phyloP scores from a whole-genome alignment of 2,888 invertebrate species.

The Heterodera filipjevi region DNA sequence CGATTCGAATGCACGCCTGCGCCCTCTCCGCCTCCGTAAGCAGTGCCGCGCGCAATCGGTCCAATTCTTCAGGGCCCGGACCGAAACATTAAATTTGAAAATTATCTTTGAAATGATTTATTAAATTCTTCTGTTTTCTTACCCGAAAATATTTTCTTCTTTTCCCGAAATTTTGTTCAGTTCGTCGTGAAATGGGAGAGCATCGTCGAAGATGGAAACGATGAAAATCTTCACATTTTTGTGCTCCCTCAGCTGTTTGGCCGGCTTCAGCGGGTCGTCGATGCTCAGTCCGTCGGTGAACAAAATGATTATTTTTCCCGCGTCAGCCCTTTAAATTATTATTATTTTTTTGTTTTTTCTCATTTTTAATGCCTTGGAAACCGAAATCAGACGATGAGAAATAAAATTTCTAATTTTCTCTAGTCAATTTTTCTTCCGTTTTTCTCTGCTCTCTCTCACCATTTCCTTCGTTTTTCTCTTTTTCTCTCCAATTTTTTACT shows the following conservation, averaged over 20 bases:
- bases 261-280: slow-evolving; percentile 58
- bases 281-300: slow-evolving; percentile 63
- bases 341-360: not conserved
- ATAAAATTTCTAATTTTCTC: slow-evolving; percentile 5
- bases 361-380: slow-evolving; percentile 37
- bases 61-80: slow-evolving; percentile 46
- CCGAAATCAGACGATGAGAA: too few relatives aligned
- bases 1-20: slow-evolving; percentile 50
- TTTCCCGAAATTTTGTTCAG: slow-evolving; percentile 60
- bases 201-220: slow-evolving; percentile 55
- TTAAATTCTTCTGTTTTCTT: not conserved
- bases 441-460: too few relatives aligned
- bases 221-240: slow-evolving; percentile 59
- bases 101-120: slow-evolving; percentile 7
- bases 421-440: not conserved
- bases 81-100: slow-evolving; percentile 37
- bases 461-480: too few relatives aligned
- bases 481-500: too few relatives aligned
- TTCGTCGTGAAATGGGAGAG: slow-evolving; percentile 47
- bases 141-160: slow-evolving; percentile 60
- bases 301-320: slow-evolving; percentile 52
- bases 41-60: slow-evolving; percentile 49
- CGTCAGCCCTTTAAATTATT: slow-evolving; percentile 36
- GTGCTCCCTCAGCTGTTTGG: slow-evolving; percentile 50
- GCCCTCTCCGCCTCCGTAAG: slow-evolving; percentile 53